Conservation (phyloP, 2,888 invertebrate genomes). For the Drosophila helvetica region DNA sequence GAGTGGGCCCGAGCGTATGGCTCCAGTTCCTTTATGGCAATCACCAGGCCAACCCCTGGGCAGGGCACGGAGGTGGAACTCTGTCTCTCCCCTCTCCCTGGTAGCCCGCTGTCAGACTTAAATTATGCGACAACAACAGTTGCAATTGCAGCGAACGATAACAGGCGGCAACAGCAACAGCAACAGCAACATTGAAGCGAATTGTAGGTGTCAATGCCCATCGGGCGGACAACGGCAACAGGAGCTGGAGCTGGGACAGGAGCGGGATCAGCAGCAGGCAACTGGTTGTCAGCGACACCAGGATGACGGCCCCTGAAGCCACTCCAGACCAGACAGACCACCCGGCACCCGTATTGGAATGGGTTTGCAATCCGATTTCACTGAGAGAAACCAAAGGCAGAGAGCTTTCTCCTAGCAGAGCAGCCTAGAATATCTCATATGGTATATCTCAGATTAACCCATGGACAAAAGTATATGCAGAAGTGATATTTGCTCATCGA, state of each 20-base stretch:
- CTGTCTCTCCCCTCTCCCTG: constrained; percentile 2
- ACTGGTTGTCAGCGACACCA: constrained; percentile 27
- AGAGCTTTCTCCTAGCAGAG: too few relatives aligned
- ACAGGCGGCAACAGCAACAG: constrained; percentile 10
- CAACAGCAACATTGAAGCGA: constrained; percentile 28
- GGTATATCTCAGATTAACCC: not conserved
- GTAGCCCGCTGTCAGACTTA: constrained; percentile 51
- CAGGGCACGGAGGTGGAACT: too few relatives aligned
- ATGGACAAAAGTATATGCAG: too few relatives aligned
- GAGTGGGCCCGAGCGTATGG: constrained; percentile 52
- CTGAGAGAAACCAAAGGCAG: constrained; percentile 10
- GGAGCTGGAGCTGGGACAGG: not conserved
- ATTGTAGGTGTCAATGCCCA: constrained; percentile 47
- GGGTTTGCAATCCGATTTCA: constrained; percentile 5
- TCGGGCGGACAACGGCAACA: constrained; percentile 16
- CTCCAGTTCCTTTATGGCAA: constrained; percentile 66
- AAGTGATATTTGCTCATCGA: not conserved
- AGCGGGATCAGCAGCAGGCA: constrained; percentile 1
- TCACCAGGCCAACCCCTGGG: constrained; percentile 43
- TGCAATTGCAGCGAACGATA: constrained; percentile 27
- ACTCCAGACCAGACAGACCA: not conserved
- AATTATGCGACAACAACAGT: constrained; percentile 63
- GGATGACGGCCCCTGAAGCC: constrained; percentile 7
- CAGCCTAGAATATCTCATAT: too few relatives aligned
- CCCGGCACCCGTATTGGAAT: not conserved